Base-by-base conservation (phyloP, 2,797 vertebrate genomes). In the Kryptolebias ocellatus region DNA sequence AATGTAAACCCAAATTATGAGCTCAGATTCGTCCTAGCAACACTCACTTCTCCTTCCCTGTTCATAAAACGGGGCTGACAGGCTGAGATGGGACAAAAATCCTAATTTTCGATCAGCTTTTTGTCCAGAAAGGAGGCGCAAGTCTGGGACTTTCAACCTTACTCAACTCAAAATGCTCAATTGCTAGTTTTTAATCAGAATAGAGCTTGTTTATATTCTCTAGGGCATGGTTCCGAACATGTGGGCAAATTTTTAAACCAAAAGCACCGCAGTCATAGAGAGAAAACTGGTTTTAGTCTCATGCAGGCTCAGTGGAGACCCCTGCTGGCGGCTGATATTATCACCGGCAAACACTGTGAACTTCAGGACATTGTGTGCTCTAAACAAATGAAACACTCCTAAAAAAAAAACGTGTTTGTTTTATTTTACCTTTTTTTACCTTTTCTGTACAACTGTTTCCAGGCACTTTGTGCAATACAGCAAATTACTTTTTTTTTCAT, bases 391-490 rank as follows among this genome's bases (percentile, higher is more conserved):
- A 42, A 51, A 18, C 1, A 4, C 2, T 8, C 9, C 1, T n/a
- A 60, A 3, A 52, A 29, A 17, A 59, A 24, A 50, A 29, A 8
- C 11, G 37, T 10, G 11, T 39, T 11, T 2, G 11, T 16, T 54
- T 64, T 52, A 34, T 66, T 62, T 57, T 52, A 70, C 69, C 34
- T 9, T 37, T 45, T 66, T 62, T 57, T 52, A 70, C 69, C 34
- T 9, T 37, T 45, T 28, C 9, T 24, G 20, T 0, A 60, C 5
- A 50, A 57, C 16, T 0, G 37, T 42, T 18, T 60, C 15, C 3
- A 58, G 0, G 70, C 3, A 0, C 60, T 42, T 51, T 4, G 12
- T 47, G 17, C 28, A 31, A 51, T 51, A 11, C 49, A 51, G 11
- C 20, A 51, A 20, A 51, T 24, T 11, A 4, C 4, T 5, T 20